phyloP scores from a whole-genome alignment of 2,113 vertebrate species.

The Ammodytes marinus region DNA sequence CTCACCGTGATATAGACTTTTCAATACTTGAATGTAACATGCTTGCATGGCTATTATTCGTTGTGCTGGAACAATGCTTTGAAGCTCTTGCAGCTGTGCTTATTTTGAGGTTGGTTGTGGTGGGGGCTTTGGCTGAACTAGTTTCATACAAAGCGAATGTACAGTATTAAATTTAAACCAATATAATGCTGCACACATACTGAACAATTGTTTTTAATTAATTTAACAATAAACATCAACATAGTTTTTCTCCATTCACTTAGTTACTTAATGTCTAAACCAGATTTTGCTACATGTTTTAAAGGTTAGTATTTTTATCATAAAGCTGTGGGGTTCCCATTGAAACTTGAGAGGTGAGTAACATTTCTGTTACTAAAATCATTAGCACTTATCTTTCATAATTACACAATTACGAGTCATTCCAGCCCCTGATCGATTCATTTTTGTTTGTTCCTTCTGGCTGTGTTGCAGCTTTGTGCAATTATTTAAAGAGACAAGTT shows the following conservation, averaged over 20 bases:
- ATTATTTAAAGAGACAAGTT: not conserved
- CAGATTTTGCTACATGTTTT: too few species aligned
- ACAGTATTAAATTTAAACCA: too few species aligned
- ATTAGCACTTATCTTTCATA: not conserved
- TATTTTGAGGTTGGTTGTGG: not conserved
- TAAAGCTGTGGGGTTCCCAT: too few species aligned
- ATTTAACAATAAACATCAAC: too few species aligned
- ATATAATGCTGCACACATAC: too few species aligned
- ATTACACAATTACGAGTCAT: not conserved
- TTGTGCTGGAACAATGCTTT: not conserved
- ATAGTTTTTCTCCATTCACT: too few species aligned
- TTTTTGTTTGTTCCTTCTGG: not conserved
- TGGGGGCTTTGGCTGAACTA: not conserved
- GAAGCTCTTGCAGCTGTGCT: not conserved
- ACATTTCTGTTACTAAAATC: not conserved
- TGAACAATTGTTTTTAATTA: too few species aligned
- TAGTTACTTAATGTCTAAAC: too few species aligned
- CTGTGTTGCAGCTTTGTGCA: not conserved
- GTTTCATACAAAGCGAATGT: too few species aligned
- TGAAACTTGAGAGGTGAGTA: too few species aligned
- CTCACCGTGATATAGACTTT: not conserved
- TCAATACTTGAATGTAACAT: not conserved
- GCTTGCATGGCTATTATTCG: not conserved
- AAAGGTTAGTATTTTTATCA: too few species aligned
- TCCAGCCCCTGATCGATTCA: not conserved